phyloP scores from a whole-genome alignment of 2,888 invertebrate species.

The Eueremaeus valkanovi region DNA sequence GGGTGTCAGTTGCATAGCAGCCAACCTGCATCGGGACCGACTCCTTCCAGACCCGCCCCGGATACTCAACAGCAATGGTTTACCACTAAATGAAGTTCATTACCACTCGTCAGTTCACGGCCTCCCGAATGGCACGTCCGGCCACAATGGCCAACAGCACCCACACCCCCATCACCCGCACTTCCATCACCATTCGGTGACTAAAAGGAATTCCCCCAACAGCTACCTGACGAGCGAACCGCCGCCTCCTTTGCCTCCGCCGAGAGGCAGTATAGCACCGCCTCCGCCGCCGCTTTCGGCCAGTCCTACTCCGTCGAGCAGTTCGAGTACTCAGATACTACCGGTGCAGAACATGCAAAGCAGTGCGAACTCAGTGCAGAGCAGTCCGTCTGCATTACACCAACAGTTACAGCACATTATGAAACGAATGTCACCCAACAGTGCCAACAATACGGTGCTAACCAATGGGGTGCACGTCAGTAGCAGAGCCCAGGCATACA shows the following conservation, averaged over 20 bases:
- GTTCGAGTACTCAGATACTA: conserved; percentile 41
- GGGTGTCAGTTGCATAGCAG: neutral
- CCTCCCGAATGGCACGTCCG: neutral
- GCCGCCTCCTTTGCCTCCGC: conserved; percentile 50
- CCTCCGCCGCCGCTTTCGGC: conserved; percentile 61
- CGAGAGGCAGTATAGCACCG: conserved; percentile 50
- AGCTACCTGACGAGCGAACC: conserved; percentile 42
- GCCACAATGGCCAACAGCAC: neutral
- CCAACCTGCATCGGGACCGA: conserved; percentile 4
- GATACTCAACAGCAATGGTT: conserved; percentile 27
- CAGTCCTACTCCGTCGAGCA: neutral
- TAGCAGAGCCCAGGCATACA: conserved; percentile 27
- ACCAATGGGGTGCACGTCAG: neutral
- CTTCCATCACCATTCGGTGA: conserved; percentile 40
- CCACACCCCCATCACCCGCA: conserved; percentile 32
- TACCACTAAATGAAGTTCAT: conserved; percentile 22
- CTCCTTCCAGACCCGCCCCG: conserved; percentile 25
- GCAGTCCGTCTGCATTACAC: conserved; percentile 16
- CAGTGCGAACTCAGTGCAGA: conserved; percentile 50
- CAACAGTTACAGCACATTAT: conserved; percentile 62
- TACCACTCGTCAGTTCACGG: conserved; percentile 12
- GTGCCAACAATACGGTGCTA: conserved; percentile 1
- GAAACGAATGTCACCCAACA: conserved; percentile 65
- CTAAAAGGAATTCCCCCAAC: conserved; percentile 40
- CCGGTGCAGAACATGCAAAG: conserved; percentile 56